These are phyloP conservation scores for Galaxias olidus DNA, from an alignment of 2,797 vertebrate genomes.

Conservation along the genomic window DNA sequence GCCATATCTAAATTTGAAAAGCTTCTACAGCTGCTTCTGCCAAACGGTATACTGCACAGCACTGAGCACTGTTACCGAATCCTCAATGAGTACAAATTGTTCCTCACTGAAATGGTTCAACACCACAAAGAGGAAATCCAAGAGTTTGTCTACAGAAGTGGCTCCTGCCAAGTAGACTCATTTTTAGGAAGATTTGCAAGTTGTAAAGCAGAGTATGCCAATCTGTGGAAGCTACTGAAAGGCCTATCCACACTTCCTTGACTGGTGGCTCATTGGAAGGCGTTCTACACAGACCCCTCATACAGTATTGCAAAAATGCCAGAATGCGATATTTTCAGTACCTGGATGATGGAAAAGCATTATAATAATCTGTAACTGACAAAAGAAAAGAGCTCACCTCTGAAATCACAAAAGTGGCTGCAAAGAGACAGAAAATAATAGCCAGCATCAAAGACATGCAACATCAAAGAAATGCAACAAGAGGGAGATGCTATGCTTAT, in stretches of 20 bases:
- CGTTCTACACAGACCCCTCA: background rate
- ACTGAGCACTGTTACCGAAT: background rate
- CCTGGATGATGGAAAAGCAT: background rate
- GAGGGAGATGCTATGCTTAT: no score
- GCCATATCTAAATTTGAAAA: background rate
- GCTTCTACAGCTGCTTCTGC: background rate
- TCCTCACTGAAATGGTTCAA: constrained; percentile 8
- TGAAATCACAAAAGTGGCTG: constrained; percentile 8
- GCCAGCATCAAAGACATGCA: constrained; percentile 7
- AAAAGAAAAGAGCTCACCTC: constrained; percentile 4
- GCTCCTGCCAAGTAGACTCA: constrained; percentile 20
- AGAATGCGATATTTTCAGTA: background rate
- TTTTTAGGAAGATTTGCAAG: constrained; percentile 25
- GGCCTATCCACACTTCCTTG: constrained; percentile 11
- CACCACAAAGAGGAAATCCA: constrained; percentile 21
- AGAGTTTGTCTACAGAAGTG: constrained; percentile 18
- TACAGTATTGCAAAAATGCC: no score
- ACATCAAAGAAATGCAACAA: no score
- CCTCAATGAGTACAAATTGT: constrained; percentile 10
- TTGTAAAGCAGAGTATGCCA: constrained; percentile 23
- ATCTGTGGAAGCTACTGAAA: constrained; percentile 21
- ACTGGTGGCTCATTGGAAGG: background rate
- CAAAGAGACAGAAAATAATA: constrained; percentile 15
- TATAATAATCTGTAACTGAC: no score
- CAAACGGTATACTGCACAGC: background rate